These are phyloP conservation scores for Glomeris marginata DNA, from an alignment of 2,888 invertebrate species.

Conservation along the genomic window DNA sequence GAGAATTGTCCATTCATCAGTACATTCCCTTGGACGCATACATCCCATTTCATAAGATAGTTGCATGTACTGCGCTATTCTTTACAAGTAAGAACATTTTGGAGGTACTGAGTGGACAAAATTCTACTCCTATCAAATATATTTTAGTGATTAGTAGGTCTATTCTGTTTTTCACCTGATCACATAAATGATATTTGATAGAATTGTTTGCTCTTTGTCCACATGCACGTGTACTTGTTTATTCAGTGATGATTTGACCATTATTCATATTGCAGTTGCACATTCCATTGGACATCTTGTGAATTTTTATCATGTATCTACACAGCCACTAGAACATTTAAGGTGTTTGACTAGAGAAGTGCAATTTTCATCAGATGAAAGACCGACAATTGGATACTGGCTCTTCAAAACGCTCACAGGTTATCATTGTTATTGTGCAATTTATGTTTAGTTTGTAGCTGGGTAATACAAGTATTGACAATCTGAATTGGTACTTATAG, in stretches of 20 bases:
- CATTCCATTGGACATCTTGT: slow-evolving; percentile 91
- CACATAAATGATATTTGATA: too few relatives aligned
- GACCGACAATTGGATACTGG: slow-evolving; percentile 90
- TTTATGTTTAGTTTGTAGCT: background rate
- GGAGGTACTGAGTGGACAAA: background rate
- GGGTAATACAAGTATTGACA: too few relatives aligned
- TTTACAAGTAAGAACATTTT: slow-evolving; percentile 45
- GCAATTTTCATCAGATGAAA: slow-evolving; percentile 82
- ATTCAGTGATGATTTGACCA: background rate
- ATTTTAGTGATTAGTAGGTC: too few relatives aligned
- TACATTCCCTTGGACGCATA: slow-evolving; percentile 88
- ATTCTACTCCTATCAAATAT: background rate
- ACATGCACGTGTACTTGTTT: too few relatives aligned
- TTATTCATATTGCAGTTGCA: slow-evolving; percentile 36
- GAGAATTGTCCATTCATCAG: slow-evolving; percentile 85
- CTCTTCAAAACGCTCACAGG: slow-evolving; percentile 88
- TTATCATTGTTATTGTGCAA: slow-evolving; percentile 27
- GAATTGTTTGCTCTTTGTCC: too few relatives aligned
- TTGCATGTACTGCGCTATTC: slow-evolving; percentile 83
- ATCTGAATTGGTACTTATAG: too few relatives aligned
- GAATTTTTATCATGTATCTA: slow-evolving; percentile 94
- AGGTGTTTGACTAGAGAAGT: slow-evolving; percentile 85
- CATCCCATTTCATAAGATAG: slow-evolving; percentile 93
- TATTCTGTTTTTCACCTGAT: too few relatives aligned
- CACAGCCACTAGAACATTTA: slow-evolving; percentile 82